Evolutionary conservation across 2,797 vertebrate species (phyloP).

Genomic region (Sarcoramphus papa): DNA sequence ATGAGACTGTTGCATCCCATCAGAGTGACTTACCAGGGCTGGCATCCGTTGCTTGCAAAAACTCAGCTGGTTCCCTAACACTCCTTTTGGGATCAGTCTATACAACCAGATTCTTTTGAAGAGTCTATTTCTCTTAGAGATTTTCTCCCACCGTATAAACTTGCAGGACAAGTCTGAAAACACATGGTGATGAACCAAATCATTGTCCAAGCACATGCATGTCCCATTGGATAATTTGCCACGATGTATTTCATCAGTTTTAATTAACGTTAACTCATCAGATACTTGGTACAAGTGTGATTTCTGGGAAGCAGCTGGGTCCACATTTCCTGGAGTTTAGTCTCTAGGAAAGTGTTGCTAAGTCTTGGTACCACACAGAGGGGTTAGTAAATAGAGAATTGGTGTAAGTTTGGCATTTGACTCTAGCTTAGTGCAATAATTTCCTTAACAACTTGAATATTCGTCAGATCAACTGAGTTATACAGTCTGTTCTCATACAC

Average conservation of each 20-base stretch:
- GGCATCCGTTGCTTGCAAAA: neutral
- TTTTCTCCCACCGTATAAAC: neutral
- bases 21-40: neutral
- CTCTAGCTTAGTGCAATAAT: neutral
- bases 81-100: neutral
- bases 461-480: neutral
- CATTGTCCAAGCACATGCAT: accelerated
- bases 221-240: neutral
- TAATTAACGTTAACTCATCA: neutral
- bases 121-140: neutral
- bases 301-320: neutral
- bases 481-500: neutral
- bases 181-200: neutral
- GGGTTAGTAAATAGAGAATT: neutral
- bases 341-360: neutral
- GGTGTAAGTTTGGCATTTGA: neutral
- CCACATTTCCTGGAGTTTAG: neutral
- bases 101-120: neutral
- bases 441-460: neutral
- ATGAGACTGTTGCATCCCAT: neutral
- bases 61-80: neutral
- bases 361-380: neutral
- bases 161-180: neutral
- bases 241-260: neutral
- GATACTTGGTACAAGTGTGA: neutral